Evolutionary conservation across 37 sponge, comb jelly and placozoan species (phyloP), one percentile per base, ranked within the genome.

Genomic region (Aphrocallistes beatrix): DNA sequence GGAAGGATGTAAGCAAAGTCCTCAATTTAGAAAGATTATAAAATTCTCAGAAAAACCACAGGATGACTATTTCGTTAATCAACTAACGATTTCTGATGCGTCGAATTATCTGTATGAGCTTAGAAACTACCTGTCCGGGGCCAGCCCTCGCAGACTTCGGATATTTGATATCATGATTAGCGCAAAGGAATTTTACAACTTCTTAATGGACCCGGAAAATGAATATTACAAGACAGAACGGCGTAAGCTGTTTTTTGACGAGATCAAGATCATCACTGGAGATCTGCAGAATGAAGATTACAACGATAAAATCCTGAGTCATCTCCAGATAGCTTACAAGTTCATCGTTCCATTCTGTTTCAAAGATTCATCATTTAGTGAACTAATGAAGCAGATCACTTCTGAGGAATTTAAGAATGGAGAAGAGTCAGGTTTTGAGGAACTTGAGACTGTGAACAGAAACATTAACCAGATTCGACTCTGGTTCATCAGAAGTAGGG

Each of bases 221-320:
- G 75, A 60, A 60, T 60, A 60, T 28, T 60, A 60, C n/a, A 60
- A 60, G 75, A 3, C 75, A 25, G 75, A 60, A 60, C 75, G 75
- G 1, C 75, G 75, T 6, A 60, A 60, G n/a, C 75, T 60, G 8
- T 60, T 60, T 30, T 60, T 60, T 13, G 75, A 60, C 34, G 75
- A 60, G n/a, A 60, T 60, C 84, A 83, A 90, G 36, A 81, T 94
- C 21, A 86, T 94, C 30, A 92, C 91, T 0, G 87, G 88, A 25
- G 93, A 94, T 37, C 86, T 94, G 9, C 93, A 92, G 83, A 89
- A 94, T 42, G 91, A 94, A 51, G 92, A 94, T 83, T 94, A 94
- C 87, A 94, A 94, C 51, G 94, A 94, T 51, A 86, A 84, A 0
- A 87, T 94, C 30, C 84, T 94, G n/a, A 94, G 89, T 82, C 93